phyloP scores from a whole-genome alignment of 2,888 invertebrate species.

The Parnassius glacialis region DNA sequence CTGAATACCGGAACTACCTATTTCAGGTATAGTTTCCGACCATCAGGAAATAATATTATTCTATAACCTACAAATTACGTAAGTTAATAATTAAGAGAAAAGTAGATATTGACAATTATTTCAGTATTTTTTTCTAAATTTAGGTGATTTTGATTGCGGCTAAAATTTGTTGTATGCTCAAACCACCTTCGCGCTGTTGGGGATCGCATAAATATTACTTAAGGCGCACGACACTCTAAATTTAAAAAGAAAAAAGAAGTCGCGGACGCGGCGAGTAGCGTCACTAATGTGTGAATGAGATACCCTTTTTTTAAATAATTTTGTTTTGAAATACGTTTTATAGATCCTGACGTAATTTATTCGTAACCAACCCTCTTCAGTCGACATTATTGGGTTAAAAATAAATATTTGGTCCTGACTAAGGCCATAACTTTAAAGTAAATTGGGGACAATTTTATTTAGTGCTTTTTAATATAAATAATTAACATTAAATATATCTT shows the following conservation, averaged over 20 bases:
- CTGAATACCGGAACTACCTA: neutral
- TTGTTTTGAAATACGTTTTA: slow-evolving; percentile 72
- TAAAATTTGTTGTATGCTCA: slow-evolving; percentile 14
- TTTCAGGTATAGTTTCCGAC: neutral
- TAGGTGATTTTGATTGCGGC: neutral
- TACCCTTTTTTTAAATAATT: slow-evolving; percentile 67
- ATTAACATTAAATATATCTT: neutral
- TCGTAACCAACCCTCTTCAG: slow-evolving; percentile 55
- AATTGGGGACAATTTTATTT: slow-evolving; percentile 10
- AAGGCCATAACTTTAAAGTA: slow-evolving; percentile 15
- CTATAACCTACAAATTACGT: neutral
- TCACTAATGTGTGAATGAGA: slow-evolving; percentile 75
- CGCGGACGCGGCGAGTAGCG: slow-evolving; percentile 67
- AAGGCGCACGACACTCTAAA: slow-evolving; percentile 68
- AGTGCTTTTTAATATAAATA: slow-evolving; percentile 1
- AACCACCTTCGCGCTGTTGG: slow-evolving; percentile 58
- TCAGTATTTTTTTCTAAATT: neutral
- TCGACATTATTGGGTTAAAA: slow-evolving; percentile 44
- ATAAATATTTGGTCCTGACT: slow-evolving; percentile 42
- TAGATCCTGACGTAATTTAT: slow-evolving; percentile 74
- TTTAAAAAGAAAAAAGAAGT: slow-evolving; percentile 50
- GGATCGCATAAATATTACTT: slow-evolving; percentile 79
- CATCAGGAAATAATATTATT: too few species aligned
- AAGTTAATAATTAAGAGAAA: neutral
- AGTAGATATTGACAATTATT: neutral